A percentile compares a stretch with the other conserved stretches of the same genome.
phyloP scores from a whole-genome alignment of 2,797 vertebrate species.

The Antrozous pallidus region DNA sequence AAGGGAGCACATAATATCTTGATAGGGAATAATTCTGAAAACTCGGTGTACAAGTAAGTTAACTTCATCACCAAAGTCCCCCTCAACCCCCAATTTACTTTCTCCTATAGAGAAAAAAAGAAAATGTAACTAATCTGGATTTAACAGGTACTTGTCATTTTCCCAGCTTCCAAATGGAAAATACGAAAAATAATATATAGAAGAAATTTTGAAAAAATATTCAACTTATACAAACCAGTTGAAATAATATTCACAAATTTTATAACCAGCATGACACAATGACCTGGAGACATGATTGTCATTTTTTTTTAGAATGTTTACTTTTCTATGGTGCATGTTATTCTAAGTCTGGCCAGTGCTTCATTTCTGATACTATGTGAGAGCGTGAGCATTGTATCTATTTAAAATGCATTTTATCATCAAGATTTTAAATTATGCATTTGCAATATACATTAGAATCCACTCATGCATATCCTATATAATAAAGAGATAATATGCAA shows the following conservation, averaged over 20 bases:
- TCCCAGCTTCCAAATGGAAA: not conserved
- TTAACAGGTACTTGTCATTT: not conserved
- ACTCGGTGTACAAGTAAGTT: not conserved
- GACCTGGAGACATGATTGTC: not conserved
- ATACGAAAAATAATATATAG: not conserved
- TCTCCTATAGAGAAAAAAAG: not conserved
- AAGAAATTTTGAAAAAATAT: not conserved
- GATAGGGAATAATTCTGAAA: not conserved
- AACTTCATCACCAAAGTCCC: not conserved
- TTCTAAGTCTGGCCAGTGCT: not conserved
- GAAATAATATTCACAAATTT: constrained; percentile 17
- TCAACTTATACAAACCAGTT: not conserved
- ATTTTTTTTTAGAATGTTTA: not conserved
- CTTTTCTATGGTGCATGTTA: not conserved
- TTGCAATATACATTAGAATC: not conserved
- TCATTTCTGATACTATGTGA: not conserved
- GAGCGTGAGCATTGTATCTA: not conserved
- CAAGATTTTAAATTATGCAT: not conserved
- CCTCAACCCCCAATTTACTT: not conserved
- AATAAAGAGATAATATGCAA: too few relatives aligned
- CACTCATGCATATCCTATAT: not conserved
- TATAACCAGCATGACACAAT: not conserved
- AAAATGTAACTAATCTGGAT: not conserved
- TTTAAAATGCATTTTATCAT: not conserved
- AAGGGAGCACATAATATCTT: not conserved